Conservation (phyloP, 2,797 vertebrate genomes). For the Liparis tanakae region DNA sequence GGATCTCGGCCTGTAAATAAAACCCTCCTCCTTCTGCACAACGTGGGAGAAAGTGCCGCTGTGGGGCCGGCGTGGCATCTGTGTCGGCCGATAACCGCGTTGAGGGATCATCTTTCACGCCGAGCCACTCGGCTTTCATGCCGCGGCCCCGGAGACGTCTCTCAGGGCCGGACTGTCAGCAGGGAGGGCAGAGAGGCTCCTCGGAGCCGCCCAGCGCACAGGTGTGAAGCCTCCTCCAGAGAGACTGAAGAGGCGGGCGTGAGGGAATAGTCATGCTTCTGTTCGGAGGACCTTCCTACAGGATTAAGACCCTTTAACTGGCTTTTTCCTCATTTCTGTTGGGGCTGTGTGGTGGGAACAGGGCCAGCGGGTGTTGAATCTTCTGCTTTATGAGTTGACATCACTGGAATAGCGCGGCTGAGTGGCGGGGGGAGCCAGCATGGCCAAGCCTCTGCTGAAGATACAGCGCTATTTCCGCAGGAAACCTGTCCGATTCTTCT, state of each 20-base stretch:
- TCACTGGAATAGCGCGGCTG: slow-evolving; percentile 51
- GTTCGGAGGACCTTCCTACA: slow-evolving; percentile 49
- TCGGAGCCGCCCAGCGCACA: slow-evolving; percentile 18
- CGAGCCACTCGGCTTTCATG: slow-evolving; percentile 75
- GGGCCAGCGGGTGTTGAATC: slow-evolving; percentile 38
- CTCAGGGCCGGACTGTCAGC: slow-evolving; percentile 49
- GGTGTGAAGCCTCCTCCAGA: slow-evolving; percentile 46
- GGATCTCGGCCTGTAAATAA: slow-evolving; percentile 70
- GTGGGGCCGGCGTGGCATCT: slow-evolving; percentile 57
- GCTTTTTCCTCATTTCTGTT: slow-evolving; percentile 28
- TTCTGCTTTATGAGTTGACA: slow-evolving; percentile 75
- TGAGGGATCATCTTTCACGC: slow-evolving; percentile 80
- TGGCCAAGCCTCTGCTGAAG: slow-evolving; percentile 93
- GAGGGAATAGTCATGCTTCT: slow-evolving; percentile 48
- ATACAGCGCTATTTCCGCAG: slow-evolving; percentile 94
- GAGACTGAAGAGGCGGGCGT: slow-evolving; percentile 39
- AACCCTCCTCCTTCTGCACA: slow-evolving; percentile 57
- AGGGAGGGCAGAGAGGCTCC: slow-evolving; percentile 57
- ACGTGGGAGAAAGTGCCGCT: slow-evolving; percentile 71
- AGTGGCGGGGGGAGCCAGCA: slow-evolving; percentile 78
- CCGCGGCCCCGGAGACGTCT: slow-evolving; percentile 67
- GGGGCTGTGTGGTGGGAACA: slow-evolving; percentile 12
- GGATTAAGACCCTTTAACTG: slow-evolving; percentile 45
- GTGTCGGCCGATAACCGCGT: slow-evolving; percentile 70
- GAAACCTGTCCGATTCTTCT: slow-evolving; percentile 93